Evolutionary conservation across 1,140 invertebrate genomes (phyloP).

Genomic region (Gonatopus flavifemur): DNA sequence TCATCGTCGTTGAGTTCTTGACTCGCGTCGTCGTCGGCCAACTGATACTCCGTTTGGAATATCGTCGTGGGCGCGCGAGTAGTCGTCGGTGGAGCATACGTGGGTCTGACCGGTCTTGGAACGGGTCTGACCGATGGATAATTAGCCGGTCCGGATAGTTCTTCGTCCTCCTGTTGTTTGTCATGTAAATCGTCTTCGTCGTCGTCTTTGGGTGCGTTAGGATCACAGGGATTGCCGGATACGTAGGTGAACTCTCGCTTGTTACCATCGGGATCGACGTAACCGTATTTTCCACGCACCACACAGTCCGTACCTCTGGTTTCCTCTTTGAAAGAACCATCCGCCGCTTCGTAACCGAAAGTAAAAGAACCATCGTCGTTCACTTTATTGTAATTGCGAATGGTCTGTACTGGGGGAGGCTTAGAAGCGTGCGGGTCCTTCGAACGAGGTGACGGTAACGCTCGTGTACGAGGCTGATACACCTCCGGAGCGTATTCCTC

Average conservation of each 20-base stretch:
- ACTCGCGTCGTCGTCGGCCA: conserved; percentile 61
- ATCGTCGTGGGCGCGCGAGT: conserved; percentile 64
- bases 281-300: conserved; percentile 85
- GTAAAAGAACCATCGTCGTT: conserved; percentile 85
- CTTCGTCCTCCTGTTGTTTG: conserved; percentile 60
- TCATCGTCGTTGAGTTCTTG: conserved; percentile 64
- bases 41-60: conserved; percentile 67
- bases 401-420: conserved; percentile 74
- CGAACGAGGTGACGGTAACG: conserved; percentile 50
- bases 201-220: conserved; percentile 72
- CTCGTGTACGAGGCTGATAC: conserved; percentile 49
- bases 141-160: conserved; percentile 64
- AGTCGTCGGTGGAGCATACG: conserved; percentile 55
- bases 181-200: conserved; percentile 64
- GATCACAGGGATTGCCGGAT: conserved; percentile 87
- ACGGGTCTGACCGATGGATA: conserved; percentile 64
- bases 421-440: conserved; percentile 64
- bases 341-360: conserved; percentile 84
- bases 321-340: conserved; percentile 89
- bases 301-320: conserved; percentile 83
- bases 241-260: conserved; percentile 86
- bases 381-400: conserved; percentile 79
- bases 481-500: conserved; percentile 42
- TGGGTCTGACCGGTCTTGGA: conserved; percentile 48
- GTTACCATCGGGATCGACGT: conserved; percentile 85